Conservation (phyloP, 2,113 vertebrate genomes). For the Etia nguti region DNA sequence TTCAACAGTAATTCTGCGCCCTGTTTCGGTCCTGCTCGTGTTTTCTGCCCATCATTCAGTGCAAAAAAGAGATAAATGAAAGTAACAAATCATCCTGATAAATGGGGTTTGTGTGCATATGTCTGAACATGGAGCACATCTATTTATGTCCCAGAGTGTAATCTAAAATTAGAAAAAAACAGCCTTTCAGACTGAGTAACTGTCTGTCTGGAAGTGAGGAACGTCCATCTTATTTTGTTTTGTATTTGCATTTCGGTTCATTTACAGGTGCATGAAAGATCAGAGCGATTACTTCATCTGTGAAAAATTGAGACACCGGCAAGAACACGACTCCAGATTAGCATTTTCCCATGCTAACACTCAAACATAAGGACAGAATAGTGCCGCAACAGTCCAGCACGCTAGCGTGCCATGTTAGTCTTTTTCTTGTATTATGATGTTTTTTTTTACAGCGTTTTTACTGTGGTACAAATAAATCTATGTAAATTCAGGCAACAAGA, state of each 20-base stretch:
- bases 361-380: not conserved
- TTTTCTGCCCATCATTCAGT: not conserved
- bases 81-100: not conserved
- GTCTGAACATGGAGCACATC: not conserved
- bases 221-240: not conserved
- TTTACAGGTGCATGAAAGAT: not conserved
- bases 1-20: not conserved
- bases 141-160: not conserved
- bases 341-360: not conserved
- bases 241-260: not conserved
- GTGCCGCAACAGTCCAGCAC: not conserved
- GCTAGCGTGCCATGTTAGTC: not conserved
- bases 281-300: not conserved
- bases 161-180: not conserved
- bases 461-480: not conserved
- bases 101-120: not conserved
- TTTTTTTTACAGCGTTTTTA: not conserved
- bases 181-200: not conserved
- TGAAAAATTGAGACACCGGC: not conserved
- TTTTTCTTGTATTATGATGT: not conserved
- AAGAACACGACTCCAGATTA: not conserved
- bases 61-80: not conserved
- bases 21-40: not conserved
- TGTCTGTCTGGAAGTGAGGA: not conserved
- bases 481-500: not conserved